These are phyloP conservation scores for Coracopsis vasa DNA, from an alignment of 2,113 vertebrate genomes.

Conservation along the genomic window DNA sequence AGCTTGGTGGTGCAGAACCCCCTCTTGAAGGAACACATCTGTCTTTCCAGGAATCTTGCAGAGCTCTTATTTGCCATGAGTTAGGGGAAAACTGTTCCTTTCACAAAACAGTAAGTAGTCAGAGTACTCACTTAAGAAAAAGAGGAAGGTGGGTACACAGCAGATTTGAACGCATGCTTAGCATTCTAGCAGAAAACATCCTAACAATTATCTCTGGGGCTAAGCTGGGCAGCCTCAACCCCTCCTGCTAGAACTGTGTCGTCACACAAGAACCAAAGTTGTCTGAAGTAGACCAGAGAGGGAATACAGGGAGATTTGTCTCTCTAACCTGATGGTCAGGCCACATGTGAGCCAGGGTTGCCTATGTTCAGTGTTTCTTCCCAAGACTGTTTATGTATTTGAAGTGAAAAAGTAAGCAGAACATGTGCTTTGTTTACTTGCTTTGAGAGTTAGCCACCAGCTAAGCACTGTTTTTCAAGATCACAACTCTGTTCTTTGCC, in stretches of 20 bases:
- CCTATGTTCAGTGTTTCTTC: background rate
- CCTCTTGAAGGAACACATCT: background rate
- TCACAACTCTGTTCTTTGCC: background rate
- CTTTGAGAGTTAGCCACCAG: background rate
- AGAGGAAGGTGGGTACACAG: background rate
- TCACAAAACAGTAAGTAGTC: background rate
- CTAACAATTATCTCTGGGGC: background rate
- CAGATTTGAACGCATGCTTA: background rate
- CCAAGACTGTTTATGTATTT: background rate
- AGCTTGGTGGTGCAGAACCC: background rate
- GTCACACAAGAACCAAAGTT: background rate
- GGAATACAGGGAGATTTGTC: background rate
- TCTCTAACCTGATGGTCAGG: background rate
- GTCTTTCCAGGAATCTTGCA: background rate
- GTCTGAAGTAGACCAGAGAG: background rate
- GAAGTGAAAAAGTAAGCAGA: background rate
- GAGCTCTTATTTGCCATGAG: background rate
- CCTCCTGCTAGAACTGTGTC: background rate
- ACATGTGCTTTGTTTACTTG: background rate
- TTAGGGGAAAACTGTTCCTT: accelerated
- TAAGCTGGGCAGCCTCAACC: background rate
- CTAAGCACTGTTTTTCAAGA: background rate
- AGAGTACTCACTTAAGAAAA: background rate
- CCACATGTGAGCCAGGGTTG: background rate
- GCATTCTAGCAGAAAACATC: background rate